Base-by-base conservation (phyloP, 1,140 invertebrate genomes). In the Nasonia vitripennis region DNA sequence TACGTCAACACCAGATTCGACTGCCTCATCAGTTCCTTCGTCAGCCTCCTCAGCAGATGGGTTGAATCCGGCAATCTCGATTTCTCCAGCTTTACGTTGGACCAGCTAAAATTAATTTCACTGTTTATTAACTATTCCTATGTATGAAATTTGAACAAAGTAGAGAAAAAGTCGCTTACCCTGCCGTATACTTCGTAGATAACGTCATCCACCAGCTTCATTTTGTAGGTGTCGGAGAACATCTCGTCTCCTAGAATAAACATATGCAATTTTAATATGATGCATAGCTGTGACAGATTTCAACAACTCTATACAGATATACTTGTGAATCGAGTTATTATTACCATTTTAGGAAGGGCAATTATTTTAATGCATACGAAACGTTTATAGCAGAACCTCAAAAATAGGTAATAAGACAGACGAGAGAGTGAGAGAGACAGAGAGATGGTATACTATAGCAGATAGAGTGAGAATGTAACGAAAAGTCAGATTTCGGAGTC, bases 191-290 rank as follows among this genome's bases (percentile, higher is more conserved):
- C 98, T 96, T 99, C 98, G 90, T 98, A 99, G 67, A 99, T 91
- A 41, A 98, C 97, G 92, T 98, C 97, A 91, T 99, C 98, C 17
- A 99, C 94, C 77, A 99, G 93, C 92, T 99, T 98, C 85, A 98
- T 96, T 94, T 97, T 99, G 92, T 98, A 99, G n/a, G 97, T 97
- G 94, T 99, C 98, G 62, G 98, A 98, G 94, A 99, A 99, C 96
- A 99, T 98, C 94, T 99, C 98, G 93, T 99, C 98, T 89, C 98
- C 98, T 97, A 94, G 83, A 91, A 91, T 89, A 79, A 84, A 45
- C 41, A 75, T 45, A 37, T 41, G 37, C 27, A 75, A 75, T 37
- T 41, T 75, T 37, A 41, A n/a, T 31, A 70, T 31, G 31, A 31
- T 27, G 2, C 23, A 12, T 71, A 71, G 85, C 73, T 41, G 83